Percentiles rank a stretch among this genome's conserved stretches.
Conservation (phyloP, 2,797 vertebrate species). For the Paratrypauchen microcephalus region DNA sequence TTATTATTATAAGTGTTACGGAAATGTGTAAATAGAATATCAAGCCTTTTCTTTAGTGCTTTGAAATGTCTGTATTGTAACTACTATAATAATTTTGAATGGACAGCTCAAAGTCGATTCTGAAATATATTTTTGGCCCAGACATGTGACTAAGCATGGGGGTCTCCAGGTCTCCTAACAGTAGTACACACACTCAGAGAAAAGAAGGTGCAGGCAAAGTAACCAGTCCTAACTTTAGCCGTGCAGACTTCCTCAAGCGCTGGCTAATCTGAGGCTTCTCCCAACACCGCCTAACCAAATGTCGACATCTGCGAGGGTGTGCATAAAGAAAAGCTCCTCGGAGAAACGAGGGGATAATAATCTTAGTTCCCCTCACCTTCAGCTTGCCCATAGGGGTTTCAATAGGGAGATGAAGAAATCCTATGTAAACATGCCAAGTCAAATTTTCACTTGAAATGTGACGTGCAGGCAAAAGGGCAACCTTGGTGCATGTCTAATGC, state of each 20-base stretch:
- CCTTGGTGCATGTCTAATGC: conserved; percentile 66
- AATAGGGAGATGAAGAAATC: conserved; percentile 77
- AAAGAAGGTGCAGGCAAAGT: conserved; percentile 57
- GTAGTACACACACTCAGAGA: conserved; percentile 40
- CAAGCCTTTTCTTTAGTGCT: too few species aligned
- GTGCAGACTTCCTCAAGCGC: conserved; percentile 73
- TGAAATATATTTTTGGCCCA: conserved; percentile 32
- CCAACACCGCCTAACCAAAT: conserved; percentile 79
- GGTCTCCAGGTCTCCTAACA: conserved; percentile 50
- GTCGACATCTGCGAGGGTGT: conserved; percentile 81
- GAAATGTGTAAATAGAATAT: too few species aligned
- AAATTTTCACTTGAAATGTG: conserved; percentile 74
- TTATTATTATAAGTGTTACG: too few species aligned
- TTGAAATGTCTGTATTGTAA: too few species aligned
- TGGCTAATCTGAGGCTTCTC: conserved; percentile 76
- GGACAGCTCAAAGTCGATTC: conserved; percentile 41
- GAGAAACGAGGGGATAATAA: conserved; percentile 77
- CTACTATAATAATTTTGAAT: conserved; percentile 9
- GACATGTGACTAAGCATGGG: conserved; percentile 38
- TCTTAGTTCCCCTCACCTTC: conserved; percentile 77
- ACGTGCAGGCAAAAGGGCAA: conserved; percentile 73
- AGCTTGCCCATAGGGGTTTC: conserved; percentile 73
- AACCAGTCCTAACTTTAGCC: conserved; percentile 72
- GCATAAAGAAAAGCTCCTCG: conserved; percentile 77
- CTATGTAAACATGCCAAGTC: conserved; percentile 79